Evolutionary conservation across 2,113 vertebrate species (phyloP).

Genomic region (Coptodon bakossiorum): DNA sequence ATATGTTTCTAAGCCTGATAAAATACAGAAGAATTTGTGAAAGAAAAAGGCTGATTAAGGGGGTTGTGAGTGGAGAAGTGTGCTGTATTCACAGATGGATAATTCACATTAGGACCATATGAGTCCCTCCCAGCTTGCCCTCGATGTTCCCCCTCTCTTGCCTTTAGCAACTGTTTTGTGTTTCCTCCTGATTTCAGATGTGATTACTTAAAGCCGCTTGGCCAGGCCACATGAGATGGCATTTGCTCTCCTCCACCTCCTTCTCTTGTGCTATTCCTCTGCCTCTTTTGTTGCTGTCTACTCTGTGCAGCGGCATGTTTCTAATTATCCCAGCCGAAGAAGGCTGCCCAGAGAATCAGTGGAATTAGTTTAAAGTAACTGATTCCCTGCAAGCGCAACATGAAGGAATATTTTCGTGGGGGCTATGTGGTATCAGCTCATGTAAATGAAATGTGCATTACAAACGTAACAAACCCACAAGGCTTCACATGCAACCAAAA

Average conservation of each 20-base stretch:
- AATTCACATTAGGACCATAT: not conserved
- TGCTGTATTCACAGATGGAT: conserved; percentile 6
- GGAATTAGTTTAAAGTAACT: not conserved
- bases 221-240: not conserved
- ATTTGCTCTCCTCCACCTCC: not conserved
- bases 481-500: not conserved
- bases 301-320: not conserved
- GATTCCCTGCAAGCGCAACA: not conserved
- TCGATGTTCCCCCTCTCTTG: not conserved
- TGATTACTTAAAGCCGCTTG: conserved; percentile 19
- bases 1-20: not conserved
- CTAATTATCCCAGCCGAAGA: not conserved
- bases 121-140: not conserved
- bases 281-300: not conserved
- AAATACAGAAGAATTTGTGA: not conserved
- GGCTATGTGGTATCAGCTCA: not conserved
- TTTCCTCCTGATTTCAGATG: conserved; percentile 18
- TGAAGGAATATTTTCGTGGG: not conserved
- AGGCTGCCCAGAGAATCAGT: not conserved
- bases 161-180: not conserved
- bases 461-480: not conserved
- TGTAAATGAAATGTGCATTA: not conserved
- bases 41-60: not conserved
- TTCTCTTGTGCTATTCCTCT: not conserved
- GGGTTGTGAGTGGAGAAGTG: not conserved